Evolutionary conservation across 2,888 invertebrate species (phyloP).

Genomic region (Ryuthela nishihirai): DNA sequence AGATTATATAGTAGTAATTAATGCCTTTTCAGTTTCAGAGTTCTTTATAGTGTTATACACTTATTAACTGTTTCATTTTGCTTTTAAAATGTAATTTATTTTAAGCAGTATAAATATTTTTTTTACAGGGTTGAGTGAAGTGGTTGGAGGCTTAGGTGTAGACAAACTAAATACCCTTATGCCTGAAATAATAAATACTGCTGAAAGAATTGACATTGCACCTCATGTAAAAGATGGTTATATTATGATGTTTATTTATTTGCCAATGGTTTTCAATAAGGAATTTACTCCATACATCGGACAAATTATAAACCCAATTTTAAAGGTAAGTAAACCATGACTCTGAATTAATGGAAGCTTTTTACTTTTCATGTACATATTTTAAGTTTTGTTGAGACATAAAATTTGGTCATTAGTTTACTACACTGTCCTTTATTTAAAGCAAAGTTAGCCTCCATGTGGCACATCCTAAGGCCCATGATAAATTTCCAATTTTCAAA

Average conservation of each 20-base stretch:
- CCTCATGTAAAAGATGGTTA: conserved; percentile 99
- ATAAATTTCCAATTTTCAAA: too few relatives aligned
- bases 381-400: neutral
- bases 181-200: conserved; percentile 94
- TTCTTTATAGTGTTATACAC: too few relatives aligned
- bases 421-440: too few relatives aligned
- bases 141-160: conserved; percentile 91
- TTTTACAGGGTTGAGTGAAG: conserved; percentile 75
- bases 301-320: conserved; percentile 92
- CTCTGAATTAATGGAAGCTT: neutral
- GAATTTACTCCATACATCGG: conserved; percentile 95
- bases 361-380: neutral
- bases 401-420: too few relatives aligned
- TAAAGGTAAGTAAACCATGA: conserved; percentile 59
- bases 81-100: too few relatives aligned
- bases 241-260: conserved; percentile 99
- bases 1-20: too few relatives aligned
- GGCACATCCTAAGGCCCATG: too few relatives aligned
- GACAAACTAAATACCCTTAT: conserved; percentile 93
- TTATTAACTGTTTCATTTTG: too few relatives aligned
- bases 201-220: conserved; percentile 86
- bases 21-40: too few relatives aligned
- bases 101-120: too few relatives aligned
- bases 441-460: too few relatives aligned
- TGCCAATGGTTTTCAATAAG: conserved; percentile 93